Percentiles rank a stretch among this genome's conserved stretches.
Evolutionary conservation across 2,888 invertebrate species (phyloP).

Genomic region (Ormyrus rosae): DNA sequence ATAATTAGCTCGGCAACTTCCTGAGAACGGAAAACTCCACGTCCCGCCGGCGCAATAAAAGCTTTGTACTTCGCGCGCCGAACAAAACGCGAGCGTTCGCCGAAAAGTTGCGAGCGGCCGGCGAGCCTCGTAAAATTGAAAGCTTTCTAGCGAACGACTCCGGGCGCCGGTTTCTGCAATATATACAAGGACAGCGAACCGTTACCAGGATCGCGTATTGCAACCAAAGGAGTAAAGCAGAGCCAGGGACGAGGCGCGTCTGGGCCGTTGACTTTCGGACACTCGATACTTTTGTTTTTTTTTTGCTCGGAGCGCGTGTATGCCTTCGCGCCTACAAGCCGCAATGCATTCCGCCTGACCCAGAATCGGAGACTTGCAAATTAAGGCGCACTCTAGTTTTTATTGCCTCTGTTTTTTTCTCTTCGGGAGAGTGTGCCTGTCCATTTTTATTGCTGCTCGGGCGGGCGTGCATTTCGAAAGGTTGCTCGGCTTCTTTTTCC

Average conservation of each 20-base stretch:
- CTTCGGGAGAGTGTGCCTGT: no score
- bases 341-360: not conserved
- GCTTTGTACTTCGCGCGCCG: not conserved
- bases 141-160: constrained; percentile 28
- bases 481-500: no score
- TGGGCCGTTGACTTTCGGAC: constrained; percentile 32
- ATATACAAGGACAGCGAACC: not conserved
- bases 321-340: not conserved
- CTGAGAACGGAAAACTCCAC: not conserved
- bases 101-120: not conserved
- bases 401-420: no score
- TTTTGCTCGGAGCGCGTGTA: not conserved
- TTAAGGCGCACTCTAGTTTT: no score
- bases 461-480: no score
- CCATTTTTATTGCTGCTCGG: no score
- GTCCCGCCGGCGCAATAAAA: not conserved
- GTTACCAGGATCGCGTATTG: not conserved
- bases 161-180: not conserved
- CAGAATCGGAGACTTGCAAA: not conserved
- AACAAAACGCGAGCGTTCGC: constrained; percentile 25
- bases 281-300: constrained; percentile 43
- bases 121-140: not conserved
- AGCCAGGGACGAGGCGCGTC: not conserved
- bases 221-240: no score
- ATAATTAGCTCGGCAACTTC: not conserved